These are phyloP conservation scores for Bruchidius siliquastri DNA, from an alignment of 2,888 invertebrate genomes.

Conservation along the genomic window DNA sequence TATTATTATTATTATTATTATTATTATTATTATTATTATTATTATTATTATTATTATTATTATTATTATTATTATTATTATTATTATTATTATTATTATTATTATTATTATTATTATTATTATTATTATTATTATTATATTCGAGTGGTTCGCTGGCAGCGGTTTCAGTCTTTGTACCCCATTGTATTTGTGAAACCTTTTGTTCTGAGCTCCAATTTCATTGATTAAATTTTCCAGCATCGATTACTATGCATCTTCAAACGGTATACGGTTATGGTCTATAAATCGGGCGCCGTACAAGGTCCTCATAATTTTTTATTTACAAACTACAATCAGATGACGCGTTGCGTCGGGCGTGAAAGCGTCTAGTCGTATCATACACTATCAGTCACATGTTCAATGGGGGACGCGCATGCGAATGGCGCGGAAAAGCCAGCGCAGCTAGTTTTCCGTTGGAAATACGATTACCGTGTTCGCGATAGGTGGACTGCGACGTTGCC, in stretches of 20 bases:
- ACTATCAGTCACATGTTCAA: neutral
- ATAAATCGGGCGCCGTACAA: neutral
- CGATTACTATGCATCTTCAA: neutral
- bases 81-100: too few relatives aligned
- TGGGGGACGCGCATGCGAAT: neutral
- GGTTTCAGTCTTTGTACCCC: too few relatives aligned
- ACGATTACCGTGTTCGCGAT: neutral
- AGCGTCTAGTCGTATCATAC: neutral
- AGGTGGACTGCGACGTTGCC: neutral
- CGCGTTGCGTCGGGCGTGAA: neutral
- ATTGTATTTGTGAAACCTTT: too few relatives aligned
- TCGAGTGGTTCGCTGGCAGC: too few relatives aligned
- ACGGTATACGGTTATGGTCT: neutral
- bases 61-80: too few relatives aligned
- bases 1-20: too few relatives aligned
- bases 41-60: too few relatives aligned
- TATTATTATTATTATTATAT: too few relatives aligned
- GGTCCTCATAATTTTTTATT: neutral
- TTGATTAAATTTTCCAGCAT: too few relatives aligned
- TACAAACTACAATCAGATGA: neutral
- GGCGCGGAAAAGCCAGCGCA: neutral
- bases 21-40: too few relatives aligned
- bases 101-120: too few relatives aligned
- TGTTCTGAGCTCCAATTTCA: too few relatives aligned
- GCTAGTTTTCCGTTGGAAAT: neutral